These are phyloP conservation scores for Phrynosoma blainvillii DNA, from an alignment of 2,113 vertebrate genomes.

Conservation along the genomic window DNA sequence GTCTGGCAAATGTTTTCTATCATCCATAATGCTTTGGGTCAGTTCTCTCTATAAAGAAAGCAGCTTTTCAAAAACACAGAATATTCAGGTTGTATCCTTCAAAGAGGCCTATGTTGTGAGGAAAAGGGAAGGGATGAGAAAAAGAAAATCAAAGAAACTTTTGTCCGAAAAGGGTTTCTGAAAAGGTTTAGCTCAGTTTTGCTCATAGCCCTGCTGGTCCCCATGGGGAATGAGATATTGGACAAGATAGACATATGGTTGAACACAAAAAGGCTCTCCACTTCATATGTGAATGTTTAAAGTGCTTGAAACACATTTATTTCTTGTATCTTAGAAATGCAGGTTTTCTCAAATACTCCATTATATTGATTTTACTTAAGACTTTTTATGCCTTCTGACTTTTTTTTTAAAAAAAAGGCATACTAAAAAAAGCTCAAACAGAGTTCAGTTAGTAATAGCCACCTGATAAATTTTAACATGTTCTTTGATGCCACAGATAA, in stretches of 20 bases:
- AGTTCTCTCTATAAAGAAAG: background rate
- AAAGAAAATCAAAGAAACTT: background rate
- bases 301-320: rapidly evolving
- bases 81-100: background rate
- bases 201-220: background rate
- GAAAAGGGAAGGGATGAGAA: background rate
- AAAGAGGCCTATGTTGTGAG: background rate
- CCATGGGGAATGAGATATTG: background rate
- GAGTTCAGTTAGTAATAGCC: background rate
- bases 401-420: background rate
- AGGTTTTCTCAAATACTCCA: background rate
- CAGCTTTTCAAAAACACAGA: background rate
- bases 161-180: background rate
- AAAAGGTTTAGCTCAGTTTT: background rate
- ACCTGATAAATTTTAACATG: conserved; percentile 2
- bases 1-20: background rate
- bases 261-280: background rate
- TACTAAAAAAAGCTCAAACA: background rate
- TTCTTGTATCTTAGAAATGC: background rate
- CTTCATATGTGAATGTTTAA: too few relatives aligned
- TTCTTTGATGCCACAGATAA: background rate
- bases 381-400: background rate
- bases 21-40: background rate
- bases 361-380: background rate
- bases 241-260: too few relatives aligned